A percentile compares a stretch with the other conserved stretches of the same genome.
Evolutionary conservation across 2,797 vertebrate species (phyloP).

Genomic region (Urosaurus nigricauda): DNA sequence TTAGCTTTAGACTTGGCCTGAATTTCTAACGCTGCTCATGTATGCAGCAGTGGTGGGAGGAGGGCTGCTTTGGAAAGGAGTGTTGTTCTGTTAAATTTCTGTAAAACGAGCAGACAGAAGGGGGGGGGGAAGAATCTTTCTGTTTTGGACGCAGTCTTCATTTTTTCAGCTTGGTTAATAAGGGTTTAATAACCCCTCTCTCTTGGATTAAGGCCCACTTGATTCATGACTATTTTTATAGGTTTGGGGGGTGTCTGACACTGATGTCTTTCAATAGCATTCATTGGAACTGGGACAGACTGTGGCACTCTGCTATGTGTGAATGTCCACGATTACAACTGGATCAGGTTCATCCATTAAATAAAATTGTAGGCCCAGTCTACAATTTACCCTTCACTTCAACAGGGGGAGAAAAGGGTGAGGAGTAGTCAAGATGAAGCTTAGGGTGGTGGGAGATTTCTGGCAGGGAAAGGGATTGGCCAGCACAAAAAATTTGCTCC

Average conservation of each 20-base stretch:
- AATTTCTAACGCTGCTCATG: not conserved
- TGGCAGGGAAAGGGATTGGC: not conserved
- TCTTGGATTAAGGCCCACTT: not conserved
- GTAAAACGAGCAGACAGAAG: no score
- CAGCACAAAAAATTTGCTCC: not conserved
- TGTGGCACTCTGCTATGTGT: not conserved
- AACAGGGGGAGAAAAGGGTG: not conserved
- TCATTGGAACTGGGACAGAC: not conserved
- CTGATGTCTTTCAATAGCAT: not conserved
- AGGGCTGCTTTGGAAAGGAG: not conserved
- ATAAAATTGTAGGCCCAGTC: not conserved
- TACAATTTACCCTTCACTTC: not conserved
- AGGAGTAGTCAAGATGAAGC: not conserved
- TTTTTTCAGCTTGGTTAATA: not conserved
- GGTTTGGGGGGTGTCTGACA: not conserved
- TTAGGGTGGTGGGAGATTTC: not conserved
- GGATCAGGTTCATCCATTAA: not conserved
- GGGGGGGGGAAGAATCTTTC: no score
- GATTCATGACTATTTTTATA: not conserved
- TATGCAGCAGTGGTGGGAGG: not conserved
- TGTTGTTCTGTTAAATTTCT: not conserved
- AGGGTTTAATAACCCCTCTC: no score
- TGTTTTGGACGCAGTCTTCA: not conserved
- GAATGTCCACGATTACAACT: not conserved
- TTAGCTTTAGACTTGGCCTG: accelerated